Evolutionary conservation across 2,888 invertebrate genomes (phyloP), one percentile per base, ranked within the genome.

Genomic region (Arge pagana): DNA sequence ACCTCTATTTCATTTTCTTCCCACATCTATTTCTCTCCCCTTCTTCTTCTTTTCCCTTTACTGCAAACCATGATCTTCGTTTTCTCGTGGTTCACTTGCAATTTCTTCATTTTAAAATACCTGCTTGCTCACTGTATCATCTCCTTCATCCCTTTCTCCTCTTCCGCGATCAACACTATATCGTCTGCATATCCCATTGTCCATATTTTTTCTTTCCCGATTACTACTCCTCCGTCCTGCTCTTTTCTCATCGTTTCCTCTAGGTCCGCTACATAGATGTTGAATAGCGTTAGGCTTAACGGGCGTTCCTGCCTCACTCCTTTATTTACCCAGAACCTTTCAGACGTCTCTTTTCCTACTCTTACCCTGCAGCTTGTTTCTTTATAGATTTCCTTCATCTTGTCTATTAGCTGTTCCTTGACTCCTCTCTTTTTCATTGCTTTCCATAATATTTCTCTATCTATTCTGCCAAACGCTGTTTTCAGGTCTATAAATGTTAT

Each of bases 251-350:
- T 41, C 3, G 28, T 45, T 2, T 57, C 52, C 13, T 52, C 50
- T 2, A 61, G n/a, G 26, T 57, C 58, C 11, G 54, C 54, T 19
- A 58, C 15, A 15, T 43, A 56, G 0, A 58, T n/a, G 6, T 42
- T 42, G 33, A 58, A 58, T 6, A 53, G 33, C 1, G 52, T 10
- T 1, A 54, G 55, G 49, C 56, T 56, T 5, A 60, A 13, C 3
- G 52, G 48, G 30, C 60, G 58, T 1, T 55, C 60, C 19, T 60
- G 56, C 24, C 56, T 56, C 1, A 59, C 49, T 3, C 58, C 55
- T 21, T 31, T 36, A 2, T 13, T 23, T 4, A 48, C 48, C 15
- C 33, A 21, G 31, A 60, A 58, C 6, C 16, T 21, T 39, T 45
- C 40, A 0, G 56, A 40, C 5, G 55, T 15, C 3, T 55, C 52